These are phyloP conservation scores for Magallana nippona DNA, from an alignment of 2,888 invertebrate species.

Conservation along the genomic window DNA sequence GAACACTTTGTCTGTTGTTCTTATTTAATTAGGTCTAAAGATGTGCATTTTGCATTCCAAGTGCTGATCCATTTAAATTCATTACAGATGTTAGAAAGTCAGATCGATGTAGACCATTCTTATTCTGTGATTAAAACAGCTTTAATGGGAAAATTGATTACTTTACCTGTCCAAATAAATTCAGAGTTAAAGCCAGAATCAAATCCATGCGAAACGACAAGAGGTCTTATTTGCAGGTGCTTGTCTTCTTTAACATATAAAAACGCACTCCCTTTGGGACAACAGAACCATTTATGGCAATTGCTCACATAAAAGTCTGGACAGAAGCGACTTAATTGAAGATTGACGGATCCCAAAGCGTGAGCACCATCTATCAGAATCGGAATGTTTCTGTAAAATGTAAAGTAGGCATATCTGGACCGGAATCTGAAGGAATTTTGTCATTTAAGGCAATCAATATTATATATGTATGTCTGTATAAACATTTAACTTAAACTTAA, in stretches of 20 bases:
- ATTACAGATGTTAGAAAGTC: too few species aligned
- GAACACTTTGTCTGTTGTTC: too few species aligned
- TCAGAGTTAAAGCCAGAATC: slow-evolving; percentile 77
- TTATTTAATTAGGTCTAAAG: too few species aligned
- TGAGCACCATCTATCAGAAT: slow-evolving; percentile 79
- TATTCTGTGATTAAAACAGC: background rate
- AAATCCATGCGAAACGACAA: slow-evolving; percentile 78
- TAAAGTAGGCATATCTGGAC: too few species aligned
- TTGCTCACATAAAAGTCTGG: slow-evolving; percentile 78
- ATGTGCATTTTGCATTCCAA: too few species aligned
- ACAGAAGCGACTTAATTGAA: slow-evolving; percentile 66
- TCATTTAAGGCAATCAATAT: too few species aligned
- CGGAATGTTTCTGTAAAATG: slow-evolving; percentile 62
- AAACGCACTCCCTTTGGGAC: slow-evolving; percentile 77
- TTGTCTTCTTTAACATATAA: slow-evolving; percentile 73
- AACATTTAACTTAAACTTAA: too few species aligned
- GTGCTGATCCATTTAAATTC: too few species aligned
- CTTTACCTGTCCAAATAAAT: slow-evolving; percentile 78
- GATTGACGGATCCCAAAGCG: slow-evolving; percentile 72
- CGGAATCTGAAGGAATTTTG: too few species aligned
- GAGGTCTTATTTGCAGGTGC: slow-evolving; percentile 69
- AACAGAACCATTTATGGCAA: slow-evolving; percentile 79
- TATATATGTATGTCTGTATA: too few species aligned
- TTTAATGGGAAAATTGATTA: background rate
- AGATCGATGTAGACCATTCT: too few species aligned